A percentile compares a stretch with the other conserved stretches of the same genome.
These are phyloP conservation scores for Orgyia antiqua DNA, from an alignment of 2,888 invertebrate genomes.

Conservation along the genomic window DNA sequence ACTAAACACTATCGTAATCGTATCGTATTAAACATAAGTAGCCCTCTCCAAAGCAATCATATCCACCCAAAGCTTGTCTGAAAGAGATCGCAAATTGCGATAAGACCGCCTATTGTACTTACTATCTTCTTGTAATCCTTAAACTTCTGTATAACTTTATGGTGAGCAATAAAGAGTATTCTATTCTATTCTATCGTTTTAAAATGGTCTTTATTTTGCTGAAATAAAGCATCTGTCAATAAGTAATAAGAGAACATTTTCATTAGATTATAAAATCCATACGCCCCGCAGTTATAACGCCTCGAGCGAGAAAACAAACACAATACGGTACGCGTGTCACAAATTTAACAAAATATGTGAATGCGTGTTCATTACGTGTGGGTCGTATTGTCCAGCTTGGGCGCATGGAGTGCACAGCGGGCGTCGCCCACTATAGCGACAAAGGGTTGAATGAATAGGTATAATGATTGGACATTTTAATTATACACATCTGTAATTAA, in stretches of 20 bases:
- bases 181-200: too few species aligned
- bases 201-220: too few species aligned
- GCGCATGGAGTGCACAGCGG: slow-evolving; percentile 50
- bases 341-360: slow-evolving; percentile 36
- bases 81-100: too few species aligned
- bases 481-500: slow-evolving; percentile 16
- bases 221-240: slow-evolving; percentile 10
- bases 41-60: too few species aligned
- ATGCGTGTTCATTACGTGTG: slow-evolving; percentile 51
- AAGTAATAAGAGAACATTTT: slow-evolving; percentile 2
- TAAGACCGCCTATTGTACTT: too few species aligned
- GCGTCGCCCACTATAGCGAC: slow-evolving; percentile 39
- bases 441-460: slow-evolving; percentile 28
- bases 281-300: slow-evolving; percentile 28
- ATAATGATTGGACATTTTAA: slow-evolving; percentile 29
- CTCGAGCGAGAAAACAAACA: slow-evolving; percentile 42
- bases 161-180: too few species aligned
- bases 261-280: slow-evolving; percentile 9
- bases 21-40: too few species aligned
- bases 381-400: slow-evolving; percentile 25
- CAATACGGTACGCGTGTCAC: slow-evolving; percentile 37
- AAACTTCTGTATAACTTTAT: too few species aligned
- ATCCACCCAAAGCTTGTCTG: too few species aligned
- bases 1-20: too few species aligned
- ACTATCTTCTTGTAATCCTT: too few species aligned